Conservation (phyloP, 2,113 vertebrate species). For the Pachypanchax playfairii region DNA sequence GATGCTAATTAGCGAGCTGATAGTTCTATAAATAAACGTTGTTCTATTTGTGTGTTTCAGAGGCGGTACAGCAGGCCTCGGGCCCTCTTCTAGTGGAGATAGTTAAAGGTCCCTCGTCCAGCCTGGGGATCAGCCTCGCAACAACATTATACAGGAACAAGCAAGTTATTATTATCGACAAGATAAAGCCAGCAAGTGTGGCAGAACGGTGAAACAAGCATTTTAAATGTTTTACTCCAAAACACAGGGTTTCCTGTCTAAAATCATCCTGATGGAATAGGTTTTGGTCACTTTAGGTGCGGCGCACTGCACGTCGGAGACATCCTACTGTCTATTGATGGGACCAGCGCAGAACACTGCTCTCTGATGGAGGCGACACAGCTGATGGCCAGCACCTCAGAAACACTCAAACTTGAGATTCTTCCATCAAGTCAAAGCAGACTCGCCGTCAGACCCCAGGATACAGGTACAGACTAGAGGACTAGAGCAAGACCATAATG, state of each 20-base stretch:
- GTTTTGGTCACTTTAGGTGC: conserved; percentile 80
- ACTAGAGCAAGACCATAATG: not conserved
- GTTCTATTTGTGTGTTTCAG: conserved; percentile 69
- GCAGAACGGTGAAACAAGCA: conserved; percentile 89
- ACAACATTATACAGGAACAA: conserved; percentile 86
- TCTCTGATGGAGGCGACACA: conserved; percentile 92
- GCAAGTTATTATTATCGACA: conserved; percentile 92
- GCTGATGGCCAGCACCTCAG: conserved; percentile 86
- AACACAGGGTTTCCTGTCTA: not conserved
- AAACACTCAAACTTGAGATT: conserved; percentile 90
- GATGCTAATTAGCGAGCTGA: not conserved
- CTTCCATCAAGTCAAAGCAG: conserved; percentile 86
- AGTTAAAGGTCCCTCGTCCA: conserved; percentile 84
- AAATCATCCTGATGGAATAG: not conserved
- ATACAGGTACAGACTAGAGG: conserved; percentile 81
- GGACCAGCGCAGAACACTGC: conserved; percentile 92
- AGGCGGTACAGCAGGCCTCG: conserved; percentile 86
- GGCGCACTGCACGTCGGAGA: conserved; percentile 89
- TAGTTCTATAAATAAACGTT: no score
- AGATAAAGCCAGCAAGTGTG: conserved; percentile 92
- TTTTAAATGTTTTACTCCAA: not conserved
- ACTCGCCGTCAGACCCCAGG: conserved; percentile 84
- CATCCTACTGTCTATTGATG: conserved; percentile 92
- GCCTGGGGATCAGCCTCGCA: conserved; percentile 88
- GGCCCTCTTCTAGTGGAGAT: conserved; percentile 95